Evolutionary conservation across 2,113 vertebrate species (phyloP).

Genomic region (Callopanchax toddi): DNA sequence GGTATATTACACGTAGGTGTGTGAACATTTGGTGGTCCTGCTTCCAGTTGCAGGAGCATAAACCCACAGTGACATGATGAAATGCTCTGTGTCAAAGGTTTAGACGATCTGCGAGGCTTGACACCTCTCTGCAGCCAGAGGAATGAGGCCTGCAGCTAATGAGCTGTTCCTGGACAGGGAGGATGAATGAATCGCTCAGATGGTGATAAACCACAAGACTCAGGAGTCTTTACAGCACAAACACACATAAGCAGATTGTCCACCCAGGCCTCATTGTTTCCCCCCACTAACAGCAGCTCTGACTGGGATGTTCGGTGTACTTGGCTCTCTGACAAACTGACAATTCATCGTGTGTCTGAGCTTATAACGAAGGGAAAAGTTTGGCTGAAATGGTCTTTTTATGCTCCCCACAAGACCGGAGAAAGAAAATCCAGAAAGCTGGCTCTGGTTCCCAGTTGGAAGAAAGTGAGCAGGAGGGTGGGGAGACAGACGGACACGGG

Average conservation of each 20-base stretch:
- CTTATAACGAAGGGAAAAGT: conserved; percentile 37
- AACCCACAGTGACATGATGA: conserved; percentile 13
- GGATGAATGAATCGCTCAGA: conserved; percentile 45
- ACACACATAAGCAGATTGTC: conserved; percentile 56
- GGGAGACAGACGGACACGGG: conserved; percentile 47
- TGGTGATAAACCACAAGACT: conserved; percentile 42
- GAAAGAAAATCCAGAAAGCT: conserved; percentile 53
- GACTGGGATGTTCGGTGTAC: conserved; percentile 25
- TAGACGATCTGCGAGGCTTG: conserved; percentile 32
- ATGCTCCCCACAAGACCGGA: conserved; percentile 36
- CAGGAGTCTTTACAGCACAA: conserved; percentile 50
- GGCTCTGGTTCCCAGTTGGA: conserved; percentile 43
- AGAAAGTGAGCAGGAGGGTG: conserved; percentile 37
- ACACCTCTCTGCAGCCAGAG: conserved; percentile 46
- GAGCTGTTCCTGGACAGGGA: conserved; percentile 49
- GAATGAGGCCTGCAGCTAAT: conserved; percentile 66
- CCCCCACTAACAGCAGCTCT: conserved; percentile 27
- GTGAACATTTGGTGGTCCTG: too few species aligned
- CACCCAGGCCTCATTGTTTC: conserved; percentile 42
- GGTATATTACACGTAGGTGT: background rate
- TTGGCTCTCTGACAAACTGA: conserved; percentile 47
- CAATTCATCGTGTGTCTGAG: conserved; percentile 30
- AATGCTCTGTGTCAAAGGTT: conserved; percentile 20
- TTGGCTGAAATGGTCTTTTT: conserved; percentile 47
- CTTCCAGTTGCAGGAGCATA: conserved; percentile 10